Conservation (phyloP, 2,888 invertebrate species). For the Drosophila barbarae region DNA sequence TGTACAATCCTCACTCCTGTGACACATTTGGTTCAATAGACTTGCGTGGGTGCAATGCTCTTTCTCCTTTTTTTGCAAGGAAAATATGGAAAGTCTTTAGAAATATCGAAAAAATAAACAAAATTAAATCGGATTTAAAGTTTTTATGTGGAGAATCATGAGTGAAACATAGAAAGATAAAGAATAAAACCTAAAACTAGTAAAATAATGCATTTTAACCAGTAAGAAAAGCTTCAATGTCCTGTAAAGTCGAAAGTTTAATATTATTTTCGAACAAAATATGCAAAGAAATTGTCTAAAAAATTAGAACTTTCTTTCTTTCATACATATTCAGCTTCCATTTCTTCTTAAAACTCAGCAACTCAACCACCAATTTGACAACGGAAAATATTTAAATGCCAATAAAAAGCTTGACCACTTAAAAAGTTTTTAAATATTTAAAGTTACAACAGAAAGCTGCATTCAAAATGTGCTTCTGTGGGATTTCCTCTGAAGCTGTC, state of each 20-base stretch:
- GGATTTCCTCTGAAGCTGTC: conserved; percentile 30
- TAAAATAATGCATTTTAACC: neutral
- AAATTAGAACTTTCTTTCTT: neutral
- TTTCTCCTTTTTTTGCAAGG: neutral
- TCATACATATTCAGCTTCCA: neutral
- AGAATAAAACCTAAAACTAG: neutral
- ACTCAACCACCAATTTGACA: conserved; percentile 7
- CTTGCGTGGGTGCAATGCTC: conserved; percentile 2
- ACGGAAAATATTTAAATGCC: neutral
- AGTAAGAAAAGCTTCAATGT: too few species aligned
- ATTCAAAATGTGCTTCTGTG: conserved; percentile 21
- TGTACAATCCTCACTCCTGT: conserved; percentile 42
- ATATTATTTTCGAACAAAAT: neutral
- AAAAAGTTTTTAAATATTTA: neutral
- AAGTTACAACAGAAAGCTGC: conserved; percentile 17
- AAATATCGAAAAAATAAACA: neutral
- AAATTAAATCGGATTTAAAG: neutral
- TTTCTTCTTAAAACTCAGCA: neutral
- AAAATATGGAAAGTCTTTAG: neutral
- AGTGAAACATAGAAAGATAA: neutral
- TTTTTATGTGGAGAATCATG: neutral
- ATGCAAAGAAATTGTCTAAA: neutral
- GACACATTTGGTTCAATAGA: conserved; percentile 40
- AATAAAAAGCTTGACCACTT: neutral
- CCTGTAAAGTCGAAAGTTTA: neutral